These are phyloP conservation scores for Conus ventricosus DNA, from an alignment of 1,140 invertebrate genomes.

Conservation along the genomic window DNA sequence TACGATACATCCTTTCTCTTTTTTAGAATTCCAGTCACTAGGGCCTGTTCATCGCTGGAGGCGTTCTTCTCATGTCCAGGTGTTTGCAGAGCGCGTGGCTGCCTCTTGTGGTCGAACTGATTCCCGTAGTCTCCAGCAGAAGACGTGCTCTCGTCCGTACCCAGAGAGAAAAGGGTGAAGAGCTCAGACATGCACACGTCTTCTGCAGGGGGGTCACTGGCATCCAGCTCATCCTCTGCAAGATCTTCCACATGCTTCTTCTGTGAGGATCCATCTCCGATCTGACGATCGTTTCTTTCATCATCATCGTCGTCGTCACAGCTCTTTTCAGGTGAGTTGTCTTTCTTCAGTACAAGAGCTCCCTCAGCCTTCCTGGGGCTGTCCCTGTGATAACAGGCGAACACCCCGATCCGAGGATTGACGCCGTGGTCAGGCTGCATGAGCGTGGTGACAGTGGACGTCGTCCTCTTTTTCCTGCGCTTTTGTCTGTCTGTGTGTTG, in stretches of 20 bases:
- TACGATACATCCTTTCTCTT: background rate
- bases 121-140: background rate
- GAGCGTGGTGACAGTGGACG: background rate
- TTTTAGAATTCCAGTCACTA: conserved; percentile 5
- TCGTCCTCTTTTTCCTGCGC: background rate
- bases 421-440: background rate
- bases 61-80: background rate
- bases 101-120: background rate
- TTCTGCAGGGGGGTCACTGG: background rate
- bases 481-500: background rate
- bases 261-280: background rate
- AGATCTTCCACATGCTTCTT: background rate
- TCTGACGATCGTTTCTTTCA: background rate
- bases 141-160: background rate
- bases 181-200: background rate
- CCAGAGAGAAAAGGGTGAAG: background rate
- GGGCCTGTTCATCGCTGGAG: background rate
- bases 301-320: no score
- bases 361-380: background rate
- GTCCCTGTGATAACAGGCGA: background rate
- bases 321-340: background rate
- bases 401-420: conserved; percentile 2
- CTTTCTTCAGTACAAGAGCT: background rate
- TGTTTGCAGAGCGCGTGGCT: background rate
- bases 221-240: background rate